Base-by-base conservation (phyloP, 2,113 vertebrate genomes). In the Amphiprion percula region DNA sequence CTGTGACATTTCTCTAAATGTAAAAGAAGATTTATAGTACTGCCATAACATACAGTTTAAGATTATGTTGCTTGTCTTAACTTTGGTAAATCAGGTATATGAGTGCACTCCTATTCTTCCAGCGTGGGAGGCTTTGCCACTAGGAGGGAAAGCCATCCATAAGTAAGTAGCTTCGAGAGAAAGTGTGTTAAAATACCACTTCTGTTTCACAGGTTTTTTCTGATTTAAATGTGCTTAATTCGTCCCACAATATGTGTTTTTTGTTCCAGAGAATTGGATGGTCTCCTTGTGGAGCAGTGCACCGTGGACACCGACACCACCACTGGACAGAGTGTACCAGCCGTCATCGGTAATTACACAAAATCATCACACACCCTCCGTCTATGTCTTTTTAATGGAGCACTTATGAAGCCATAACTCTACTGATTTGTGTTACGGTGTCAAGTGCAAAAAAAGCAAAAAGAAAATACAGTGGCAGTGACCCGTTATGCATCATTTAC, bases 61-160 rank as follows among this genome's bases (percentile, higher is more conserved):
- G 17, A 8, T 61, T 21, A n/a, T 33, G 5, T 50, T 50, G 17
- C 5, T 39, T 11, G 15, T 83, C 93, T 94, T 93, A 94, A 93
- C 88, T 59, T 16, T 67, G 14, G 15, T 41, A 30, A 1, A 37
- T 1, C 83, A 99, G 98, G 95, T 99, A 61, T 99, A 98, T 74
- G 98, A 99, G 87, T 98, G 97, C 74, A 97, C 98, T 74, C 97
- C 96, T 0, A 95, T 99, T 68, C 91, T 99, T 39, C 97, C 95
- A 60, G 96, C 97, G 4, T 99, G 98, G 98, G 98, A 97, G 53
- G 97, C 97, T 6, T 94, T 99, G 50, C 98, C 98, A 44, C 85
- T 99, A 90, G 98, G 96, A 89, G 98, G 98, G 86, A 99, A 96
- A 89, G 95, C 96, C 26, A 96, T 99, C 88, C 98, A 99, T 92